Evolutionary conservation across 2,113 vertebrate genomes (phyloP).

Genomic region (Kryptolebias marmoratus): DNA sequence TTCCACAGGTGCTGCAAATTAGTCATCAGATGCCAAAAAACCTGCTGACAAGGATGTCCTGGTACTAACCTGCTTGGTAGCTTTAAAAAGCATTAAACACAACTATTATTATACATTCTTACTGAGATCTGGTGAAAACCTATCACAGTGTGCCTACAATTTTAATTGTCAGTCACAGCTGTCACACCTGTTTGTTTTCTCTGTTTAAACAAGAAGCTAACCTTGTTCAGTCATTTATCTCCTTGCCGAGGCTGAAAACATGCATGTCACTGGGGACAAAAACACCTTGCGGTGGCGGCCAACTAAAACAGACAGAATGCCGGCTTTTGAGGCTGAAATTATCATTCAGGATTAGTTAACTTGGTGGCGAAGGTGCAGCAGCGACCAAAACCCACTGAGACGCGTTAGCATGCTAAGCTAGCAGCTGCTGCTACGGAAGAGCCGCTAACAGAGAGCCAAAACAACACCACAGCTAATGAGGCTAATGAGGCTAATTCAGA

Average conservation of each 20-base stretch:
- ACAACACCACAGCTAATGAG: background rate
- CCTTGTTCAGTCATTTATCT: background rate
- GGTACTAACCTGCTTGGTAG: background rate
- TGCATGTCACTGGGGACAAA: background rate
- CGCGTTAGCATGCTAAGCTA: constrained; percentile 57
- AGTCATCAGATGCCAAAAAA: background rate
- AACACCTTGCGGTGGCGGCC: background rate
- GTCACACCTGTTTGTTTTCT: background rate
- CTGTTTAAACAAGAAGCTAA: background rate
- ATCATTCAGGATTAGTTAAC: background rate
- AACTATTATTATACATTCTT: background rate
- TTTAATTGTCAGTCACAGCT: background rate
- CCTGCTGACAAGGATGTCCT: background rate
- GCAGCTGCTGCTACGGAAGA: constrained; percentile 66
- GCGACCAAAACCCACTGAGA: constrained; percentile 22
- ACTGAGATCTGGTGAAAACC: background rate
- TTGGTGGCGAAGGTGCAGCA: constrained; percentile 11
- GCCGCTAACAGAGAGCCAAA: background rate
- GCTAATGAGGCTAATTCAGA: background rate
- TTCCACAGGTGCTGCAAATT: background rate
- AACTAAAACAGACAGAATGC: no score
- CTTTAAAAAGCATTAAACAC: background rate
- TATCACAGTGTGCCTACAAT: no score
- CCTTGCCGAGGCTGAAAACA: background rate
- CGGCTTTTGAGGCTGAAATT: background rate